These are phyloP conservation scores for Parapsyche elsis DNA, from an alignment of 1,140 invertebrate genomes.

Conservation along the genomic window DNA sequence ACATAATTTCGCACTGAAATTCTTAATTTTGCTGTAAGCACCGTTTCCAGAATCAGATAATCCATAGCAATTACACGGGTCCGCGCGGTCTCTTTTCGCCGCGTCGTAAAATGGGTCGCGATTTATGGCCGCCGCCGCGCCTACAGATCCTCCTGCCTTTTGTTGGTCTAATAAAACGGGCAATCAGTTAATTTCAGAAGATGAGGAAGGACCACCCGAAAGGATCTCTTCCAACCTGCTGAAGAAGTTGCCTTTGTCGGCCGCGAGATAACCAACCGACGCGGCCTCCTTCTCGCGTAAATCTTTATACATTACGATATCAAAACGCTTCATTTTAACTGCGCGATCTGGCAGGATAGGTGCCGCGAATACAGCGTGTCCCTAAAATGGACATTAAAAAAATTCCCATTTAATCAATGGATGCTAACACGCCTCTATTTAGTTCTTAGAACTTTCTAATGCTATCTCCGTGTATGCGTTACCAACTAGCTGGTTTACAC, in stretches of 20 bases:
- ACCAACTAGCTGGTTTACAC: no score
- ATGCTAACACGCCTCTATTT: no score
- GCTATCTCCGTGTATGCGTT: no score
- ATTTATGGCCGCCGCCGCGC: not conserved
- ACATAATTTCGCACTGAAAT: no score
- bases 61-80: slow-evolving; percentile 15
- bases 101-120: not conserved
- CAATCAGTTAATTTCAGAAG: slow-evolving; percentile 31
- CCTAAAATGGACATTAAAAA: not conserved
- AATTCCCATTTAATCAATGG: no score
- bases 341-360: slow-evolving; percentile 49
- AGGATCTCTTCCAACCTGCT: slow-evolving; percentile 15
- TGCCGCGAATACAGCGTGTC: slow-evolving; percentile 35
- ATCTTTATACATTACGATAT: slow-evolving; percentile 55
- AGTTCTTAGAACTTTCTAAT: no score
- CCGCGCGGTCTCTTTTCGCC: not conserved
- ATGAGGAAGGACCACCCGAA: not conserved
- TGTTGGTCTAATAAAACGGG: slow-evolving; percentile 14
- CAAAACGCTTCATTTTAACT: slow-evolving; percentile 55
- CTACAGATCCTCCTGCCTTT: no score
- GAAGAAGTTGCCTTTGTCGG: slow-evolving; percentile 16
- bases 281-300: slow-evolving; percentile 45
- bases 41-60: slow-evolving; percentile 28
- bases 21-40: no score
- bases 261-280: slow-evolving; percentile 17